phyloP scores from a whole-genome alignment of 2,797 vertebrate species.

The Capromys pilorides region DNA sequence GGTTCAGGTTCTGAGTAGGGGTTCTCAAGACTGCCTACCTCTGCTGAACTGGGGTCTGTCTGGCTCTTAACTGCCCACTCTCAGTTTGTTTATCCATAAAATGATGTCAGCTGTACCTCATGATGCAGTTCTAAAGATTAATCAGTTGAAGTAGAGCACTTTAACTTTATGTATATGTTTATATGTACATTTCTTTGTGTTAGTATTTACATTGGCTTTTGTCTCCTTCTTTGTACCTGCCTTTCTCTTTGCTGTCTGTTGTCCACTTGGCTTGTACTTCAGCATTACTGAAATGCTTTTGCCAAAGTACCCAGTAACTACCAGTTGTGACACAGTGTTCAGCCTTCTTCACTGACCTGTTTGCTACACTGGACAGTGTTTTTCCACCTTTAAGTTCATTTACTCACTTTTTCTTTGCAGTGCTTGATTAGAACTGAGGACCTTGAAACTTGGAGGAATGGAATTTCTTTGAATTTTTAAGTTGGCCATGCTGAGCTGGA shows the following conservation, averaged over 20 bases:
- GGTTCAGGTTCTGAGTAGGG: neutral
- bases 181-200: neutral
- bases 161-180: neutral
- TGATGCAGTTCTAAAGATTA: neutral
- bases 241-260: neutral
- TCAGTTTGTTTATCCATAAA: slow-evolving; percentile 13
- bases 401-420: neutral
- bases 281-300: neutral
- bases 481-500: neutral
- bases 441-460: neutral
- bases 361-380: neutral
- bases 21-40: neutral
- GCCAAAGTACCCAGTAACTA: neutral
- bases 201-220: neutral
- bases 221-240: neutral
- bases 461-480: neutral
- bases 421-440: neutral
- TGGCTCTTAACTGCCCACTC: neutral
- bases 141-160: neutral
- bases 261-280: neutral
- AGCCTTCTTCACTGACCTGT: neutral
- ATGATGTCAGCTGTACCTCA: neutral
- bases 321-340: neutral
- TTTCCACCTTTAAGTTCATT: neutral
- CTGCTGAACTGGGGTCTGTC: neutral